Base-by-base conservation (phyloP, 2,888 invertebrate genomes). In the Tortrix viridana region DNA sequence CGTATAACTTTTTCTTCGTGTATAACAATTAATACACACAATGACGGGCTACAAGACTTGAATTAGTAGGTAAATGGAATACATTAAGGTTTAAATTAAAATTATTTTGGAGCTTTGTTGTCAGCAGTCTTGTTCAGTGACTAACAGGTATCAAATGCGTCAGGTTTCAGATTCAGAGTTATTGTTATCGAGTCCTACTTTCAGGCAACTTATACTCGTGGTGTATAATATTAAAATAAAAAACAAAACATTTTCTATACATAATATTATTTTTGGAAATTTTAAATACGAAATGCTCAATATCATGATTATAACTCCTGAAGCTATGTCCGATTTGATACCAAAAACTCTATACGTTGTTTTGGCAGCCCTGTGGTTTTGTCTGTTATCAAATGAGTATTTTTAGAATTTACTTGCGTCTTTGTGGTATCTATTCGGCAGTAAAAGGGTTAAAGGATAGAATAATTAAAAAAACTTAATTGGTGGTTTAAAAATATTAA, bases 361-460 rank as follows among this genome's bases (percentile, higher is more conserved):
- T 89, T 91, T 91, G 91, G 91, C 91, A 91, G 91, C 91, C 91
- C 91, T 89, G 66, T 71, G 77, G 75, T 79, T 7, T 82, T 77
- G 73, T 70, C 57, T 63, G 57, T 52, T 64, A 70, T 70, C 69
- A 63, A 53, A 66, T 59, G 67, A 65, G 65, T 63, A 61, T 67
- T 70, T 49, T 41, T 55, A 58, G 48, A 41, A 44, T 62, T 54
- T 32, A 57, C 37, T 49, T 44, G 18, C 32, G 61, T 54, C 7
- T n/a, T n/a, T 37, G 19, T 60, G 14, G 6, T 0, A 9, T 26
- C 7, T 26, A 26, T 0, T 26, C 9, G 9, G 26, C 26, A 3
- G 26, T 26, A 9, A 26, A 9, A 26, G 3, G 14, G n/a, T 38
- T 38, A n/a, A 38, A 38, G 38, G 38, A 38, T 38, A 14, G 26